These are phyloP conservation scores for Meandrusa payeni DNA, from an alignment of 2,888 invertebrate genomes.

Conservation along the genomic window DNA sequence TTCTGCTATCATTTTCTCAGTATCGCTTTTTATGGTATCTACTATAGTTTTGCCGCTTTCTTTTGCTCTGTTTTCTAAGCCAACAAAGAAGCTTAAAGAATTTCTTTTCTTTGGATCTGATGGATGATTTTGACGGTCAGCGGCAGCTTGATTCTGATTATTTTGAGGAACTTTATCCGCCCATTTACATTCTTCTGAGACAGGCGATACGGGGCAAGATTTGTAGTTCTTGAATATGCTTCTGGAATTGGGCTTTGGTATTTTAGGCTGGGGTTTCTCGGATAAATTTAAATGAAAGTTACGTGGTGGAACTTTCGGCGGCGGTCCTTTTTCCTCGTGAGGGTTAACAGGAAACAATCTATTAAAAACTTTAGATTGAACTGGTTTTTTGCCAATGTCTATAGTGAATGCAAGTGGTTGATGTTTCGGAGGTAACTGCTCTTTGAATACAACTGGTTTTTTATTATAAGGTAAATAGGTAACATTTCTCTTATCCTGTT, in stretches of 20 bases:
- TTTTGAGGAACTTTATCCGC: constrained; percentile 66
- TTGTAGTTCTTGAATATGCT: constrained; percentile 85
- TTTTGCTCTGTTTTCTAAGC: constrained; percentile 72
- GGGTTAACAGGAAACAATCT: constrained; percentile 56
- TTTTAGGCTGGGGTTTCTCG: constrained; percentile 57
- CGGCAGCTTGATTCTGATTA: constrained; percentile 36
- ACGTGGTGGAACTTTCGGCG: constrained; percentile 51
- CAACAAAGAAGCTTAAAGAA: constrained; percentile 84
- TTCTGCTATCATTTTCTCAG: constrained; percentile 84
- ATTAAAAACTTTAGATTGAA: constrained; percentile 67
- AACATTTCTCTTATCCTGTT: constrained; percentile 42
- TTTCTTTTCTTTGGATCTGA: constrained; percentile 77
- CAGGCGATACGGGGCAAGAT: constrained; percentile 91
- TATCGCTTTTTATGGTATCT: constrained; percentile 83
- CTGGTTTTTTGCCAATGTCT: constrained; percentile 57
- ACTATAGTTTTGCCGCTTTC: constrained; percentile 79
- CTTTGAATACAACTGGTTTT: constrained; percentile 59
- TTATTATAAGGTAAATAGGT: constrained; percentile 46
- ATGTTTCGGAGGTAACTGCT: constrained; percentile 54
- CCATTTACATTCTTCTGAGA: constrained; percentile 89
- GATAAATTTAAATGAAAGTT: constrained; percentile 67
- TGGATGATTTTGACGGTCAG: constrained; percentile 53
- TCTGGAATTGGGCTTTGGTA: constrained; percentile 58
- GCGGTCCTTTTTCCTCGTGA: constrained; percentile 44
- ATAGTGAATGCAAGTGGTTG: constrained; percentile 55